Base-by-base conservation (phyloP, 1,140 invertebrate genomes). In the Pseudomyrmex gracilis region DNA sequence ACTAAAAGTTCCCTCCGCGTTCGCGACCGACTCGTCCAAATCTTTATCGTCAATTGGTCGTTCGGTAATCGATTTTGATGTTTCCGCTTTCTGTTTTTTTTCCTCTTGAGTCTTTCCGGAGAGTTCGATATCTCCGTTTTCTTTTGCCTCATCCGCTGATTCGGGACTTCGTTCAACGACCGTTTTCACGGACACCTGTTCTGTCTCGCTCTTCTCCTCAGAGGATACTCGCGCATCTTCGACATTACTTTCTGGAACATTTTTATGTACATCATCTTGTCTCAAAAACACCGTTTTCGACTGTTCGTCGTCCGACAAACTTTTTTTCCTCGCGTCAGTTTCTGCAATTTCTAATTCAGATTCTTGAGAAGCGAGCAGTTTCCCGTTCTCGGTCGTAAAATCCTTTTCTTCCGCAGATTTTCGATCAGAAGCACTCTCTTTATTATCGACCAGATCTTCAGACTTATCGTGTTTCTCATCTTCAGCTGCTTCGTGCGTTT, bases 121-220 rank as follows among this genome's bases (percentile, higher is more conserved):
- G 22, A 20, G 4, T n/a, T 47, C 70, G 51, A 13, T 20, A 70
- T 77, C 45, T 0, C 13, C 57, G 9, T 0, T 2, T 77, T 82
- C 49, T 7, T 12, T 49, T 66, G 13, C 12, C 20, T 51, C 82
- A 71, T 89, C 90, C 84, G 87, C 85, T 87, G 53, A 34, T 17
- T 89, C 85, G 15, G 60, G 47, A 1, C 8, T 73, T 24, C 87
- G 64, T 20, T 87, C 24, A 2, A 9, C n/a, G 4, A n/a, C 2
- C 12, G 17, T 12, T 24, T 76, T 83, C 4, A 34, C 58, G 0
- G 34, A 49, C 8, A 13, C 15, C 3, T 67, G n/a, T 17, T 86
- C 73, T 9, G 55, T 20, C 0, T 34, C 49, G 9, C 58, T 22
- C 17, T 57, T 64, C n/a, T 71, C 82, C 15, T 57, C 47, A n/a